These are phyloP conservation scores for Peromyscus nudipes DNA, from an alignment of 2,797 vertebrate species.

Conservation along the genomic window DNA sequence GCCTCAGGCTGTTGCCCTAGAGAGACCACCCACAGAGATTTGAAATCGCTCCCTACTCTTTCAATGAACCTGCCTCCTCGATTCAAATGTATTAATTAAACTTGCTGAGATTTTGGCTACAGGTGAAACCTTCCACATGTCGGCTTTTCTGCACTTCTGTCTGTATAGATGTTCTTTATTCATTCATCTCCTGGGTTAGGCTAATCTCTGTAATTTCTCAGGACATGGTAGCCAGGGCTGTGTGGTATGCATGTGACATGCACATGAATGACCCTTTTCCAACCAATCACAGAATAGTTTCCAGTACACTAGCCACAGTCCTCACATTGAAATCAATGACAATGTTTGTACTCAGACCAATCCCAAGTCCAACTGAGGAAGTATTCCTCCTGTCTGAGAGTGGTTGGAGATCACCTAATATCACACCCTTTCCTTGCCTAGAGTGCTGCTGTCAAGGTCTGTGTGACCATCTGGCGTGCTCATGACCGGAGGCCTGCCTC, in stretches of 20 bases:
- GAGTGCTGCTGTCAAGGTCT: not conserved
- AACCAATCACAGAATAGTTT: not conserved
- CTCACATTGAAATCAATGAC: not conserved
- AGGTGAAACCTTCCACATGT: not conserved
- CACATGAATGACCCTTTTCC: not conserved
- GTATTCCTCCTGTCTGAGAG: not conserved
- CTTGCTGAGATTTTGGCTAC: not conserved
- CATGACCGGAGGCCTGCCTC: not conserved
- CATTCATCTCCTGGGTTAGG: not conserved
- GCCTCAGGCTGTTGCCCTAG: not conserved
- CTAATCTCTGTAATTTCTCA: not conserved
- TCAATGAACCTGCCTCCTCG: not conserved
- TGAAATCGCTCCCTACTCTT: not conserved
- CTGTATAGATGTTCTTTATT: not conserved
- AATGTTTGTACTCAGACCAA: not conserved
- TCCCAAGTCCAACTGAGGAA: not conserved
- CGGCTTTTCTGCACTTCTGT: not conserved
- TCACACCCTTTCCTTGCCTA: not conserved
- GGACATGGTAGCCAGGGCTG: not conserved
- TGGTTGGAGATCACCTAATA: not conserved
- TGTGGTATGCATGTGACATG: not conserved
- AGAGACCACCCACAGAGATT: not conserved
- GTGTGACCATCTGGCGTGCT: not conserved
- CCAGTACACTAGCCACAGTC: not conserved
- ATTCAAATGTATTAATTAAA: not conserved